Base-by-base conservation (phyloP, 2,888 invertebrate species). In the Pyrrhia umbra region DNA sequence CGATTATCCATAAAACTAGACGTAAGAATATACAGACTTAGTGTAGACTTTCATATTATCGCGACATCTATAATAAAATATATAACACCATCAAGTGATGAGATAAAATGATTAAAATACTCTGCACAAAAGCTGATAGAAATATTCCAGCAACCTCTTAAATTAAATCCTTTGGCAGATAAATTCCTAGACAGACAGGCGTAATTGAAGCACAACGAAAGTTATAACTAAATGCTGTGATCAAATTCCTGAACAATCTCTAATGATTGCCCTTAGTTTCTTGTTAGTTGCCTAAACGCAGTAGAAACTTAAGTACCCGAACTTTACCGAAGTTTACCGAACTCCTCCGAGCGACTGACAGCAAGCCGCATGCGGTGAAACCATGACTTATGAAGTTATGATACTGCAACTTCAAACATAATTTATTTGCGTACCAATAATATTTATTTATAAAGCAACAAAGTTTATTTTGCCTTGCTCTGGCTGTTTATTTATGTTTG, bases 281-380 rank as follows among this genome's bases (percentile, higher is more conserved):
- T 58, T 50, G 58, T 75, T 68, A 69, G 47, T 63, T 64, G 57
- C 46, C 58, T 57, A 57, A 68, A 75, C 62, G 72, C 65, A 72
- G 61, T 39, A 42, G 50, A 68, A 68, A 57, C 66, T 64, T 46
- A 76, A 77, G 66, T 64, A 69, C 67, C 66, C 59, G 51, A 82
- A 79, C 77, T 75, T 73, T n/a, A 21, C 23, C 75, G 67, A 82
- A 85, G 71, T 81, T 83, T 63, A 42, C 25, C 63, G 58, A 83
- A 83, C 68, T 82, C 75, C 34, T 25, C 16, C 68, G 55, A 76
- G 58, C 71, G 54, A 72, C 78, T 74, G 55, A 77, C 82, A 82
- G 73, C 42, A 23, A 60, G 62, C 65, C 67, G 75, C 77, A 79
- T 79, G 80, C 80, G 64, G 68, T 63, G 68, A 75, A 70, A 77